Base-by-base conservation (phyloP, 2,797 vertebrate species). In the Delichon dasypus region DNA sequence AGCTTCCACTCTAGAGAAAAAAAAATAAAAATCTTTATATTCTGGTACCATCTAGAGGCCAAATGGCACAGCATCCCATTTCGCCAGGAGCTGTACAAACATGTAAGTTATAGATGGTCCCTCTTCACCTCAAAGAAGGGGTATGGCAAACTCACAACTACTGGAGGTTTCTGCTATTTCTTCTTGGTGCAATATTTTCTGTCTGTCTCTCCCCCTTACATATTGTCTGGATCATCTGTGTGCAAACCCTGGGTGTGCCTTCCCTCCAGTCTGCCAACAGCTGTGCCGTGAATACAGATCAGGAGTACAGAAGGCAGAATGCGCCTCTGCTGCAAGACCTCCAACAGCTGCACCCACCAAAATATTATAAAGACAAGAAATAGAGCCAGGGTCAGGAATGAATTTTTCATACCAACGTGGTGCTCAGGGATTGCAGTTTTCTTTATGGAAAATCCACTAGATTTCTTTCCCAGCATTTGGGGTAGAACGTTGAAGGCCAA, bases 41-140 rank as follows among this genome's bases (percentile, higher is more conserved):
- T 94, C 67, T 79, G 91, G 60, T 96, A 95, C 91, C 94, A 95
- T 88, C 94, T 95, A 96, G 92, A 96, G 91, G 92, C 87, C 89
- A 94, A 95, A 91, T 89, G 76, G 48, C 89, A 89, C 76, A 95
- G 60, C 44, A 66, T 77, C 51, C 40, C 22, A 51, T 83, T 88
- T 85, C 81, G 18, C 54, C 66, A 30, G 70, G 62, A 93, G 42
- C 36, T 88, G 34, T 84, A 26, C 44, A 81, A 84, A 53, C 19
- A 47, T 20, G 25, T 26, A 32, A 60, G 74, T 72, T n/a, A n/a
- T 10, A 78, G 51, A 53, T 72, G 58, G 8, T 94, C 38, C 21
- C 26, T 54, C n/a, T 92, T 92, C n/a, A 45, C 3, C 13, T 26
- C 32, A 70, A 81, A 23, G 11, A 72, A 75, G 10, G n/a, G 9